phyloP scores from a whole-genome alignment of 1,140 invertebrate species.

The Grapholita molesta region DNA sequence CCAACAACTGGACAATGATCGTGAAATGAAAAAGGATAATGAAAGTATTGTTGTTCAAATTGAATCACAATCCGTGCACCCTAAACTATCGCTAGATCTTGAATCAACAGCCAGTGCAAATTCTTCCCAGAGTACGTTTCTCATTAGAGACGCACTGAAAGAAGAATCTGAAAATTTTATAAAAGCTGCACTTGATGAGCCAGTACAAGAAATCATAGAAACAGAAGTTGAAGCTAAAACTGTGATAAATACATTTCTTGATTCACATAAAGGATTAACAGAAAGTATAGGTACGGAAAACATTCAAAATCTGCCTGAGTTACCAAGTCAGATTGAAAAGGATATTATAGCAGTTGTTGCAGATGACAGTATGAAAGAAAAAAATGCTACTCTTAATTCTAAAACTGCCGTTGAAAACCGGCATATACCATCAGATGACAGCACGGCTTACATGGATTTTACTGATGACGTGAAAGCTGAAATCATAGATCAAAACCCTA shows the following conservation, averaged over 20 bases:
- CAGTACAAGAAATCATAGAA: not conserved
- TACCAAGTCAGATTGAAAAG: not conserved
- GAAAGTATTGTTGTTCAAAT: not conserved
- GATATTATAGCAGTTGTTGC: constrained; percentile 11
- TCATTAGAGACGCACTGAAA: not conserved
- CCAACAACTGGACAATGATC: not conserved
- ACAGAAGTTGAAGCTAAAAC: not conserved
- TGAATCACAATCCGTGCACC: not conserved
- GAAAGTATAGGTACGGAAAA: not conserved
- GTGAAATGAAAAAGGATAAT: not conserved
- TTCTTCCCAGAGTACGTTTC: constrained; percentile 12
- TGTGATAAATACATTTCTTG: not conserved
- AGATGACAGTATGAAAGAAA: constrained; percentile 23
- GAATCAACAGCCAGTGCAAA: constrained; percentile 8
- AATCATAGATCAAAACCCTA: constrained; percentile 32
- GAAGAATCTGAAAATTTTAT: not conserved
- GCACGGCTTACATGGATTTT: constrained; percentile 61
- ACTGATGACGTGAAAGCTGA: constrained; percentile 47
- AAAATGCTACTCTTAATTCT: constrained; percentile 26
- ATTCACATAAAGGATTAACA: not conserved
- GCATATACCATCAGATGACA: constrained; percentile 31
- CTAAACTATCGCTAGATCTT: not conserved
- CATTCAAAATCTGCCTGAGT: not conserved
- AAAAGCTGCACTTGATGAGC: not conserved
- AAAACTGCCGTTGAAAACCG: constrained; percentile 20